Evolutionary conservation across 2,888 invertebrate species (phyloP).

Genomic region (Pristionchus entomophagus): DNA sequence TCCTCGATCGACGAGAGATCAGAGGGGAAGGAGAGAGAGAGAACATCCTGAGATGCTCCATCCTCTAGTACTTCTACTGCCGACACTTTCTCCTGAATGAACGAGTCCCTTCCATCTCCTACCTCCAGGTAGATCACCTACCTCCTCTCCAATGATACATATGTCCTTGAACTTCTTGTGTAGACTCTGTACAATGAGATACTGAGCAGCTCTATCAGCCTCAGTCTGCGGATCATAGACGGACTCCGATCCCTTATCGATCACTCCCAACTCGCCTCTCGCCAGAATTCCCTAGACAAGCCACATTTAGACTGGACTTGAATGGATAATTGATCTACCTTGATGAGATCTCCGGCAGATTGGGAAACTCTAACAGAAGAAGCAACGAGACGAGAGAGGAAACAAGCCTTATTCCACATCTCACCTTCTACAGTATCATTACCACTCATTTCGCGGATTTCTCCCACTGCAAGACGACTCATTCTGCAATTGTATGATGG

Average conservation of each 20-base stretch:
- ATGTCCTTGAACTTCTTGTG: conserved; percentile 89
- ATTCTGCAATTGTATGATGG: not conserved
- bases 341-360: conserved; percentile 77
- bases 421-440: conserved; percentile 37
- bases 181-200: conserved; percentile 91
- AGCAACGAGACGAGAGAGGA: conserved; percentile 77
- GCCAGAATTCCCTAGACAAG: conserved; percentile 63
- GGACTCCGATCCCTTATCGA: conserved; percentile 81
- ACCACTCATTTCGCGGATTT: conserved; percentile 14
- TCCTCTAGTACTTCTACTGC: conserved; percentile 26
- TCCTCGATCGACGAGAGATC: conserved; percentile 35
- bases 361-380: conserved; percentile 78
- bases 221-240: conserved; percentile 91
- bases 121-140: conserved; percentile 59
- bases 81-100: conserved; percentile 41
- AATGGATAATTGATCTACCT: conserved; percentile 63
- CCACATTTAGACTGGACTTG: conserved; percentile 54
- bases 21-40: conserved; percentile 23
- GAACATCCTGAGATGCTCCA: not conserved
- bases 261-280: conserved; percentile 76
- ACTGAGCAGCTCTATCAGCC: conserved; percentile 95
- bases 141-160: conserved; percentile 90
- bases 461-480: conserved; percentile 13
- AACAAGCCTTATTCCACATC: conserved; percentile 65
- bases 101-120: not conserved